Evolutionary conservation across 2,888 invertebrate species (phyloP).

Genomic region (Malthinus flaveolus): DNA sequence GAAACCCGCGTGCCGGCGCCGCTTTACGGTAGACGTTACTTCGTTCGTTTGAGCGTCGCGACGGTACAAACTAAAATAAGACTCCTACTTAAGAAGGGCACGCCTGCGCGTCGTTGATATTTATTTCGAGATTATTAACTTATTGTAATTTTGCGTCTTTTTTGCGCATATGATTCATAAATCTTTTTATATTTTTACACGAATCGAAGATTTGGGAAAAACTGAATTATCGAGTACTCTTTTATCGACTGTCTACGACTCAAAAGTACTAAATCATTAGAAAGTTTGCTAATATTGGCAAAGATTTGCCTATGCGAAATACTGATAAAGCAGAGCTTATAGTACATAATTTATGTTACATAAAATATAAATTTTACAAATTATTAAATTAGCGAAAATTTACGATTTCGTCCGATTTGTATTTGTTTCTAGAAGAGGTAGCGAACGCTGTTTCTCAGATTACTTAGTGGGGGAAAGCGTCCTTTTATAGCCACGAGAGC

Average conservation of each 20-base stretch:
- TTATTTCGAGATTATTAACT: slow-evolving; percentile 21
- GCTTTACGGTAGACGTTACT: slow-evolving; percentile 62
- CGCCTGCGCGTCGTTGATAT: slow-evolving; percentile 40
- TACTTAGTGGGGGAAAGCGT: slow-evolving; percentile 55
- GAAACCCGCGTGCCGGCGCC: slow-evolving; percentile 59
- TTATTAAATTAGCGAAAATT: slow-evolving; percentile 8
- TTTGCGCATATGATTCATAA: slow-evolving; percentile 46
- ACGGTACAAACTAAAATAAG: slow-evolving; percentile 49
- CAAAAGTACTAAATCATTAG: too few species aligned
- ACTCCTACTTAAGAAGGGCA: slow-evolving; percentile 34
- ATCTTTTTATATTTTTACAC: slow-evolving; percentile 42
- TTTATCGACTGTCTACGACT: too few species aligned
- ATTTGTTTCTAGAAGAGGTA: slow-evolving; percentile 21
- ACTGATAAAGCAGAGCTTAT: not conserved
- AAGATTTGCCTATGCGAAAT: too few species aligned
- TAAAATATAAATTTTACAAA: not conserved
- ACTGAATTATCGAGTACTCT: too few species aligned
- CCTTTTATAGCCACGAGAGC: slow-evolving; percentile 54
- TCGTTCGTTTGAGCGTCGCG: slow-evolving; percentile 64
- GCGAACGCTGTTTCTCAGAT: slow-evolving; percentile 50
- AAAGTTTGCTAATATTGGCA: too few species aligned
- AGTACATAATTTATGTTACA: not conserved
- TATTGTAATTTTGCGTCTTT: slow-evolving; percentile 28
- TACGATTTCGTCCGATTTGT: slow-evolving; percentile 13
- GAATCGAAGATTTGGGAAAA: too few species aligned